phyloP scores from a whole-genome alignment of 2,113 vertebrate species.

The Seriola rivoliana region DNA sequence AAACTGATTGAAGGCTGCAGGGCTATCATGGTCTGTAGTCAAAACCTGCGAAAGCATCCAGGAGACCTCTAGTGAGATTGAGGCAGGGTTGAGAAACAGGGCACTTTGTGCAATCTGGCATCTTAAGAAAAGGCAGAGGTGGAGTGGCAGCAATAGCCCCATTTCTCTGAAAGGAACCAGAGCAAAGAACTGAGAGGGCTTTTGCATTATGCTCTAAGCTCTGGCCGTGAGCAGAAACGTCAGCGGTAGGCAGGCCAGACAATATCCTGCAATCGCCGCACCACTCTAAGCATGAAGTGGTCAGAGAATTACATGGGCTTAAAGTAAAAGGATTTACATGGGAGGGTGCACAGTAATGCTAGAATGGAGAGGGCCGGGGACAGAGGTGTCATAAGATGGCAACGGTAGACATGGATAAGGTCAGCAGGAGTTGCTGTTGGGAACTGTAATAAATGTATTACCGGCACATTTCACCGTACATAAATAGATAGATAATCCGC shows the following conservation, averaged over 20 bases:
- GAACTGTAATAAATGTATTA: background rate
- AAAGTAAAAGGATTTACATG: conserved; percentile 73
- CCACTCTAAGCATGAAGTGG: conserved; percentile 48
- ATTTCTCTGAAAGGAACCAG: conserved; percentile 47
- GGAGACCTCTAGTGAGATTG: conserved; percentile 4
- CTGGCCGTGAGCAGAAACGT: conserved; percentile 16
- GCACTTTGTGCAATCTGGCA: conserved; percentile 48
- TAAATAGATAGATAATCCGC: conserved; percentile 6
- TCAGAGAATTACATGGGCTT: conserved; percentile 73
- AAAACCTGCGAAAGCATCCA: conserved; percentile 15
- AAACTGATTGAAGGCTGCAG: conserved; percentile 20
- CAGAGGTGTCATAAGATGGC: conserved; percentile 9
- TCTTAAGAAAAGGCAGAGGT: conserved; percentile 39
- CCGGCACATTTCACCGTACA: background rate
- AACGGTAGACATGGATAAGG: background rate
- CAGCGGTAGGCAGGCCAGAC: conserved; percentile 12
- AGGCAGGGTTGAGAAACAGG: conserved; percentile 34
- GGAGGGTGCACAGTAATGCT: conserved; percentile 29
- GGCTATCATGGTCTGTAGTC: background rate
- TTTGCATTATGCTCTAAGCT: conserved; percentile 44
- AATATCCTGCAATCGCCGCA: conserved; percentile 27
- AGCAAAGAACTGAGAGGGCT: conserved; percentile 38
- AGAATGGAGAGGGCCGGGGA: conserved; percentile 8
- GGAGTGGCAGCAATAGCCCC: conserved; percentile 33
- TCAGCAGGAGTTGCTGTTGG: background rate